Base-by-base conservation (phyloP, 2,797 vertebrate genomes). In the Hypotaenidia okinawae region DNA sequence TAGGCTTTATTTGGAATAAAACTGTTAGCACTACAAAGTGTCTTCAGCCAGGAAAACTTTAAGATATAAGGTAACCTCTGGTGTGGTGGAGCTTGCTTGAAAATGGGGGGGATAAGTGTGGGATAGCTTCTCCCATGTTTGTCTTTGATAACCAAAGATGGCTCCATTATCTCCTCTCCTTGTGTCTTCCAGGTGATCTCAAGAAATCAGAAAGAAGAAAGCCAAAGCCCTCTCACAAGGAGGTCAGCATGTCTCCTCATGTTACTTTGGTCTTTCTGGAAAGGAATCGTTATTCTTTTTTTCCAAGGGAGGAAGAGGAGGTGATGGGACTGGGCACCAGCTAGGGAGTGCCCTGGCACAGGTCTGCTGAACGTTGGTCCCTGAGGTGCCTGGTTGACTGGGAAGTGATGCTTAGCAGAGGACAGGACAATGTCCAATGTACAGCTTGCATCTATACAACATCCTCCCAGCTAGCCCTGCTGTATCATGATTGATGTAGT, bases 181-280 rank as follows among this genome's bases (percentile, higher is more conserved):
- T 97, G 22, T 97, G 32, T 35, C 90, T 98, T 98, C 58, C 95
- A 98, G 98, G 84, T 97, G 81, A 95, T 96, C n/a, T 87, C 97
- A 81, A 96, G 47, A 74, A 97, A 96, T 55, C 84, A 97, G 72
- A 97, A 87, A 59, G 91, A 97, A 21, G 98, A 98, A 81, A 81
- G 66, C n/a, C 63, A 97, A 82, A 85, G 94, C 43, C 49, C 94
- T 49, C 96, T 98, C 24, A 96, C 90, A 35, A 97, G 97, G 87
- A 97, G 97, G 97, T 97, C 84, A 97, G 95, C 62, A 33, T 7
- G 43, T 84, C 57, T 84, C 5, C 5, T 66, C 2, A 0, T 21
- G 25, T 32, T 55, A 25, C 18, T 90, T 81, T 37, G 49, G 33
- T 55, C 54, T 78, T 55, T 6, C 30, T 49, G 81, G 63, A 78